Base-by-base conservation (phyloP, 2,888 invertebrate genomes). In the Pachydiplax longipennis region DNA sequence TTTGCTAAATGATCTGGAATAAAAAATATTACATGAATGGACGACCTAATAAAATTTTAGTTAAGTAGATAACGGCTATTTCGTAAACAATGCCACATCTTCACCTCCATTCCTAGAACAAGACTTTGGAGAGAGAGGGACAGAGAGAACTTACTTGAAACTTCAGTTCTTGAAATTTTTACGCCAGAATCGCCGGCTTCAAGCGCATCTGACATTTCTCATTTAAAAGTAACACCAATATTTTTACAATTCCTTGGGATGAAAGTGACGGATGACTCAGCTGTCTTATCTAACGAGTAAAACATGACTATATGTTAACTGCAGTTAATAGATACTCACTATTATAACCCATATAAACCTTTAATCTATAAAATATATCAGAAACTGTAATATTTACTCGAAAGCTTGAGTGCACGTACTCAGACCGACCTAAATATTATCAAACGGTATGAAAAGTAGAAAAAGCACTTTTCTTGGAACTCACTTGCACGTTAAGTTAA, bases 161-260 rank as follows among this genome's bases (percentile, higher is more conserved):
- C 58, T 61, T 87, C 61, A 25, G 15, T 37, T 65, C 37, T 48
- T 6, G 61, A 61, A 5, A 37, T n/a, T n/a, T 87, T 37, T 18
- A 61, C 58, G 61, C 37, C 61, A 37, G 87, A 87, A 61, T 61
- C 65, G 37, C 65, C 87, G 37, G 37, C 37, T 87, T 87, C 87
- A 37, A 65, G 87, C 37, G 87, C 31, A 65, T 87, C 87, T 61
- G 87, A 87, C 87, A 87, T 87, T 61, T 87, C 87, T 87, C 87
- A 87, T 87, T 35, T 58, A 37, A 58, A 87, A 35, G 35, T 65
- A n/a, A 65, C 15, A 25, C 65, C 4, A 87, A 37, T 65, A 87
- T 8, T 25, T 35, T 87, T 37, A 40, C 0, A 35, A 61, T 35
- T 35, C 87, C 37, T 61, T 22, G 40, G 18, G 2, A 83, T n/a